A percentile compares a stretch with the other conserved stretches of the same genome.
These are phyloP conservation scores for Chrosomus eos DNA, from an alignment of 2,797 vertebrate species.

Conservation along the genomic window DNA sequence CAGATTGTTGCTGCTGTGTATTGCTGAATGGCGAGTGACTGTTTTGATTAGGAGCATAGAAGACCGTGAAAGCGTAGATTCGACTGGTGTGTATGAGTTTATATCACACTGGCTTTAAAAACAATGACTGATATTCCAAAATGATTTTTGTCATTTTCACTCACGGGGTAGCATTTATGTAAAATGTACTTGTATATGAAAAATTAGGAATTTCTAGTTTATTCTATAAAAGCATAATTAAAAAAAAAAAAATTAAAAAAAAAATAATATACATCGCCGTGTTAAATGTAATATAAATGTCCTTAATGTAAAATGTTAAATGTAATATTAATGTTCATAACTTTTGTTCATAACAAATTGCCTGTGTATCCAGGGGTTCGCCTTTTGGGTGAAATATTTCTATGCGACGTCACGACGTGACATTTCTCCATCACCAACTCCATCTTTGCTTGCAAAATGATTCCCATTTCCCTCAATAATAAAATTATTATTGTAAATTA, in stretches of 20 bases:
- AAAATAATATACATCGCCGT: not conserved
- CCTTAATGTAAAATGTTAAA: not conserved
- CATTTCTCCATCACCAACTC: too few relatives aligned
- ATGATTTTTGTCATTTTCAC: not conserved
- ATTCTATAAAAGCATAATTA: not conserved
- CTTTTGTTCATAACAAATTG: not conserved
- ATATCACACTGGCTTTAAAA: constrained; percentile 4
- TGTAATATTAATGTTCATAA: not conserved
- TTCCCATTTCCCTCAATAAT: not conserved
- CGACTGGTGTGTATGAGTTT: not conserved
- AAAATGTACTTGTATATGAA: not conserved
- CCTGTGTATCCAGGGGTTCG: not conserved
- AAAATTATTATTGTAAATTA: too few relatives aligned
- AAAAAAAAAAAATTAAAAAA: too few relatives aligned
- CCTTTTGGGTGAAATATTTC: too few relatives aligned
- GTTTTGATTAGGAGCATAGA: not conserved
- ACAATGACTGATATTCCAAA: not conserved
- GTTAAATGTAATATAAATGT: not conserved
- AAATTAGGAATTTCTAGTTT: not conserved
- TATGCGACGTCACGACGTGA: not conserved
- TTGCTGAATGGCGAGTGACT: not conserved
- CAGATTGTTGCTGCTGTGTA: not conserved
- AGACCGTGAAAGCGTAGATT: not conserved
- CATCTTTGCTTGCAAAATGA: not conserved
- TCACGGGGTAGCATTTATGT: not conserved